Evolutionary conservation across 1,140 invertebrate species (phyloP).

Genomic region (Drosophila pruinosa): DNA sequence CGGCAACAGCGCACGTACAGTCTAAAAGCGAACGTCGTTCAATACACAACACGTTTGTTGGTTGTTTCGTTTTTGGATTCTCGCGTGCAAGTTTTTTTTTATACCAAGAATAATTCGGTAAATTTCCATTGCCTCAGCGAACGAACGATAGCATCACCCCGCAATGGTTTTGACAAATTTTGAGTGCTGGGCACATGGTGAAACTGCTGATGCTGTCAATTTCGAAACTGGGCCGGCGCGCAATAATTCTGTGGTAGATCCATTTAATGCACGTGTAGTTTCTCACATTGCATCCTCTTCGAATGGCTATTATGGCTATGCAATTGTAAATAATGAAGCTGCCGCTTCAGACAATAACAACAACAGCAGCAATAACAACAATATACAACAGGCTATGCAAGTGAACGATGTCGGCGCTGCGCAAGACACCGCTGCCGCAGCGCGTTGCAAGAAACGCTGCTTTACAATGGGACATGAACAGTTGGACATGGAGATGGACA

Average conservation of each 20-base stretch:
- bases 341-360: constrained; percentile 48
- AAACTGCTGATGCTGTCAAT: constrained; percentile 45
- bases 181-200: constrained; percentile 81
- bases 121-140: constrained; percentile 65
- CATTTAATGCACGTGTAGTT: constrained; percentile 73
- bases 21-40: constrained; percentile 33
- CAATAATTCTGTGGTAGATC: constrained; percentile 49
- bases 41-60: constrained; percentile 37
- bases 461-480: constrained; percentile 31
- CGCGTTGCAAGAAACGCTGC: constrained; percentile 74
- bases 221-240: constrained; percentile 51
- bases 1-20: constrained; percentile 33
- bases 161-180: constrained; percentile 80
- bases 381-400: constrained; percentile 34
- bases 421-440: constrained; percentile 6
- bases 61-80: constrained; percentile 1
- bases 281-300: constrained; percentile 59
- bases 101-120: constrained; percentile 52
- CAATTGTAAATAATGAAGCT: constrained; percentile 54
- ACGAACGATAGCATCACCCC: constrained; percentile 31
- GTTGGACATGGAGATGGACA: constrained; percentile 50
- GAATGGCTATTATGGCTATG: constrained; percentile 69
- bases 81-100: constrained; percentile 32
- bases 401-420: constrained; percentile 12
- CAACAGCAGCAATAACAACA: constrained; percentile 53